Percentiles rank a stretch among this genome's conserved stretches.
These are phyloP conservation scores for Nemotelus pantherinus DNA, from an alignment of 2,888 invertebrate genomes.

Conservation along the genomic window DNA sequence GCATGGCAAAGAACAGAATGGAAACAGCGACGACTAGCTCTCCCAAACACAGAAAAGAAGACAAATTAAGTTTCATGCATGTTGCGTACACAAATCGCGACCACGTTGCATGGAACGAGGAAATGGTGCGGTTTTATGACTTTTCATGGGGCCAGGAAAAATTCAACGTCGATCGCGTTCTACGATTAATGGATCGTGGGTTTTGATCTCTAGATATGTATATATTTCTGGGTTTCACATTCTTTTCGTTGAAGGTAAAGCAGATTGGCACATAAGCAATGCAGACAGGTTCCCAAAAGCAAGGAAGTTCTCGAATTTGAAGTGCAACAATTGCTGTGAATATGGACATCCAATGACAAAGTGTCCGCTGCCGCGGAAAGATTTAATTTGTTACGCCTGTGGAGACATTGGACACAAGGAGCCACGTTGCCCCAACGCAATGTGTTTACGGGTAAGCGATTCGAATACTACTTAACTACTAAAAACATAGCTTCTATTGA, in stretches of 20 bases:
- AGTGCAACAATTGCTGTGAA: slow-evolving; percentile 74
- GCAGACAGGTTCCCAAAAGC: slow-evolving; percentile 58
- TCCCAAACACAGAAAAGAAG: neutral
- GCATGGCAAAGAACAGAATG: neutral
- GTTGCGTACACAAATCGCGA: slow-evolving; percentile 41
- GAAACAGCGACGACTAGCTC: neutral
- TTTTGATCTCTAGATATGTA: neutral
- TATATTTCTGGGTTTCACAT: neutral
- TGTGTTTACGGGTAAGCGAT: slow-evolving; percentile 74
- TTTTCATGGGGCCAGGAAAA: slow-evolving; percentile 73
- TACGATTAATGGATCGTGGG: slow-evolving; percentile 74
- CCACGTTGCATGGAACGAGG: slow-evolving; percentile 63
- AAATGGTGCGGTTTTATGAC: slow-evolving; percentile 74
- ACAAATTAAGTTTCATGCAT: slow-evolving; percentile 14
- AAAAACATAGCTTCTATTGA: slow-evolving; percentile 19
- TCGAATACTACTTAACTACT: slow-evolving; percentile 12
- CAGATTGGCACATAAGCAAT: slow-evolving; percentile 58
- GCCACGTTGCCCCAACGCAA: slow-evolving; percentile 74
- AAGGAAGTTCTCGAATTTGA: slow-evolving; percentile 57
- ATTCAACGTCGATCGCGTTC: slow-evolving; percentile 69
- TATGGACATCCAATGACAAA: slow-evolving; percentile 71
- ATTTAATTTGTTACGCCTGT: slow-evolving; percentile 73
- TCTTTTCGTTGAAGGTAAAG: slow-evolving; percentile 49
- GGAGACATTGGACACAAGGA: slow-evolving; percentile 74
- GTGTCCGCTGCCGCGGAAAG: slow-evolving; percentile 69